Base-by-base conservation (phyloP, 2,888 invertebrate species). In the Lochmaea crataegi region DNA sequence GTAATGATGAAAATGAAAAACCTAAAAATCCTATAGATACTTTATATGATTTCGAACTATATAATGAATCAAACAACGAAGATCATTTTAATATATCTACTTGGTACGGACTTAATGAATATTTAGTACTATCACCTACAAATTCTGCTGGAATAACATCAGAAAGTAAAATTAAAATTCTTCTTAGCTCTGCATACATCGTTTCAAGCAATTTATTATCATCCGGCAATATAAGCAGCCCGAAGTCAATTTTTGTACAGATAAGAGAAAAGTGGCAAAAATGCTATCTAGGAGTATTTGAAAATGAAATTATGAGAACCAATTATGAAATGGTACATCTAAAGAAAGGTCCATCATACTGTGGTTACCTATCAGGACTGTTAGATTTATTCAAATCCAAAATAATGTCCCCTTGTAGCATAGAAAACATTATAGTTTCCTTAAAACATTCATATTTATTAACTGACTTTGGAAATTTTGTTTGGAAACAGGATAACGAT, bases 291-390 rank as follows among this genome's bases (percentile, higher is more conserved):
- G 98, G 98, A 9, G 91, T 95, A 10, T 93, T 93, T 81, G 92
- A 96, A 83, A 92, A 92, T 26, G 92, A 80, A 63, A 93, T 94
- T 63, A 89, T 92, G 58, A 90, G 94, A 79, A 92, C 94, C n/a
- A 93, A 93, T 83, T 97, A 95, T 86, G 95, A 98, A 84, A 95
- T 96, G 89, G 93, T 96, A 65, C 94, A 97, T 84, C 88, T 98
- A 75, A 93, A 93, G 83, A 90, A 91, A 78, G 91, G 93, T 70
- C 96, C 96, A 1, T 89, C 91, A 32, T 93, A 95, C 80, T 96
- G 94, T 83, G 92, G 92, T 79, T 94, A 96, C 87, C 89, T 99
- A 0, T 93, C 92, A 75, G 94, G 94, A 72, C 89, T 98, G 65
- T 87, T 97, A 53, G 92, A 94, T 80, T 88, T 98, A 76, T 98